A percentile compares a stretch with the other conserved stretches of the same genome.
Conservation (phyloP, 2,888 invertebrate species). For the Alloplasta piceator region DNA sequence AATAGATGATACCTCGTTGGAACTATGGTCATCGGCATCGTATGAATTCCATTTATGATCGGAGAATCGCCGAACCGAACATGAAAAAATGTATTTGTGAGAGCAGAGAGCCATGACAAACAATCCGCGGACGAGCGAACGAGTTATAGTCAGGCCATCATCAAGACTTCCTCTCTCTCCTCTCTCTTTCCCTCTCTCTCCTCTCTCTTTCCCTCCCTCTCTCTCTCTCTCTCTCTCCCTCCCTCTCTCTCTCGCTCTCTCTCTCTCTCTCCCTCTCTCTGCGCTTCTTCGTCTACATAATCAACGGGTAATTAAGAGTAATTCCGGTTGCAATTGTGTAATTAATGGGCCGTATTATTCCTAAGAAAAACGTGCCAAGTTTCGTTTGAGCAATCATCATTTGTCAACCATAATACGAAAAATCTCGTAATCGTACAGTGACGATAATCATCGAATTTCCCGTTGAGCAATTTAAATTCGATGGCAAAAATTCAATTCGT, state of each 20-base stretch:
- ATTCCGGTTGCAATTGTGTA: conserved; percentile 68
- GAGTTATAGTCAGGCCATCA: conserved; percentile 47
- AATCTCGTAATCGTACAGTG: conserved; percentile 31
- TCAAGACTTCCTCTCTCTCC: conserved; percentile 26
- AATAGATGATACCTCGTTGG: conserved; percentile 1
- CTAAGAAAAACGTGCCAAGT: conserved; percentile 49
- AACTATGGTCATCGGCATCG: conserved; percentile 21
- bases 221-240: conserved; percentile 40
- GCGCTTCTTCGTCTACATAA: conserved; percentile 54
- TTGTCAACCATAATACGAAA: conserved; percentile 51
- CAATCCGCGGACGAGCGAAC: conserved; percentile 31
- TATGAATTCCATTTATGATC: conserved; percentile 48
- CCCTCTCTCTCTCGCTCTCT: conserved; percentile 18
- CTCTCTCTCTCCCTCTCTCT: neutral
- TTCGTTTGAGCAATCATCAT: conserved; percentile 59
- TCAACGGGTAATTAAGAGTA: conserved; percentile 68
- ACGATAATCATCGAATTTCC: conserved; percentile 50
- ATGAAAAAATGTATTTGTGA: conserved; percentile 45
- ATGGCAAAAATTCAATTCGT: no score
- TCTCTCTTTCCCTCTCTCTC: neutral
- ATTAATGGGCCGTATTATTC: conserved; percentile 62
- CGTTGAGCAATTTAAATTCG: neutral
- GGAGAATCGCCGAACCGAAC: conserved; percentile 53
- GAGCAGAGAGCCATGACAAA: conserved; percentile 58
- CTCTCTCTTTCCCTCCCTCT: conserved; percentile 33